phyloP scores from a whole-genome alignment of 1,140 invertebrate species.

The Calliopsis andreniformis region DNA sequence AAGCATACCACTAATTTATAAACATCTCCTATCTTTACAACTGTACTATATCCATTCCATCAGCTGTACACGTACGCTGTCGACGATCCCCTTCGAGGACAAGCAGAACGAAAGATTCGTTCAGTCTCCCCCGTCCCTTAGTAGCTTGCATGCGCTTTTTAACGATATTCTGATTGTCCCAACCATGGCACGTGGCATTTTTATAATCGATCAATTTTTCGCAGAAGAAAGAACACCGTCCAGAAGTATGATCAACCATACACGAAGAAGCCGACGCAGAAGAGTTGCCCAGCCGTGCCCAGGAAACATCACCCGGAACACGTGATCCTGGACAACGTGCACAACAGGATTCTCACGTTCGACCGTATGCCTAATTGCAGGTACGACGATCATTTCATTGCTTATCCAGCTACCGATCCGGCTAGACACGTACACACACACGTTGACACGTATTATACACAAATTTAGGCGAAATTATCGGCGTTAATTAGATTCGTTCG shows the following conservation, averaged over 20 bases:
- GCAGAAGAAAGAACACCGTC: slow-evolving; percentile 92
- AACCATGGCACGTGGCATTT: background rate
- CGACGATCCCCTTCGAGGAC: background rate
- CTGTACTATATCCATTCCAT: too few relatives aligned
- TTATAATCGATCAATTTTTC: slow-evolving; percentile 56
- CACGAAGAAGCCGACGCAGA: slow-evolving; percentile 90
- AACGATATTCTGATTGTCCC: slow-evolving; percentile 1
- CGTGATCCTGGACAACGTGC: slow-evolving; percentile 87
- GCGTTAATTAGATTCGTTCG: background rate
- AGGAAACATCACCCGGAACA: slow-evolving; percentile 84
- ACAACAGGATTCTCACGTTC: slow-evolving; percentile 88
- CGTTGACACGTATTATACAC: too few relatives aligned
- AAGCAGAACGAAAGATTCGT: slow-evolving; percentile 2
- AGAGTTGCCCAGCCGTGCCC: slow-evolving; percentile 85
- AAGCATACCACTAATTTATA: too few relatives aligned
- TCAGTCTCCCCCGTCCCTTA: too few relatives aligned
- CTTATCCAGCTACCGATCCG: slow-evolving; percentile 19
- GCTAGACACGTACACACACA: background rate
- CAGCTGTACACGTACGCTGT: background rate
- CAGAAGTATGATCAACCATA: slow-evolving; percentile 93
- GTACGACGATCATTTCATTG: slow-evolving; percentile 79
- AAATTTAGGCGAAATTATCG: background rate
- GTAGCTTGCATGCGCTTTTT: slow-evolving; percentile 72
- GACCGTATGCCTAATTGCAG: slow-evolving; percentile 90
- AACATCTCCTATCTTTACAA: too few relatives aligned